These are phyloP conservation scores for Chirona hameri DNA, from an alignment of 2,888 invertebrate species.

Conservation along the genomic window DNA sequence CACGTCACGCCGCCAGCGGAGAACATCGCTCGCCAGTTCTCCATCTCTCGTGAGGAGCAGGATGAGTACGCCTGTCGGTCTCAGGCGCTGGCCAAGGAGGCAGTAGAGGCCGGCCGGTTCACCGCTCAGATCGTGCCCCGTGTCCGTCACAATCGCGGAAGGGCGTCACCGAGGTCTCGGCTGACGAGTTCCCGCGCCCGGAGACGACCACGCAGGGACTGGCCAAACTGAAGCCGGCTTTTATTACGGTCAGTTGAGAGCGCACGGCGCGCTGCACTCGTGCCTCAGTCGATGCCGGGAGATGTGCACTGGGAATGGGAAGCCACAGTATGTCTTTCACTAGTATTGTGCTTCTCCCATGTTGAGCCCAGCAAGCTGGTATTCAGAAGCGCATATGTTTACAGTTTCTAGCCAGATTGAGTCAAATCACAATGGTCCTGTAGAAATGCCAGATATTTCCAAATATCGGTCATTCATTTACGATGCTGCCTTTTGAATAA, in stretches of 20 bases:
- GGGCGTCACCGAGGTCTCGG: conserved; percentile 39
- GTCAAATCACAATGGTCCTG: too few species aligned
- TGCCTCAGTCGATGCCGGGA: too few species aligned
- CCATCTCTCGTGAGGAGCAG: conserved; percentile 63
- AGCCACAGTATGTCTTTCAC: too few species aligned
- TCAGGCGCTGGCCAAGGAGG: conserved; percentile 61
- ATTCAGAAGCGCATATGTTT: too few species aligned
- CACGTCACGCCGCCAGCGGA: conserved; percentile 57
- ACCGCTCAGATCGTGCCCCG: conserved; percentile 65
- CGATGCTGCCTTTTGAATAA: too few species aligned
- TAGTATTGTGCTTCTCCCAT: too few species aligned
- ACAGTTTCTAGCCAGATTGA: too few species aligned
- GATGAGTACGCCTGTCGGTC: conserved; percentile 65
- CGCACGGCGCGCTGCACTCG: too few species aligned
- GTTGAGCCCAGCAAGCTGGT: too few species aligned
- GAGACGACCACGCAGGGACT: conserved; percentile 60
- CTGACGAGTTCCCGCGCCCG: conserved; percentile 67
- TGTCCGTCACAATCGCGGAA: conserved; percentile 50
- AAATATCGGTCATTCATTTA: too few species aligned
- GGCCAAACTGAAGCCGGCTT: conserved; percentile 61
- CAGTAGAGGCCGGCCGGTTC: conserved; percentile 62
- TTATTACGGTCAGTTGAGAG: conserved; percentile 53
- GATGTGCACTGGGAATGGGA: too few species aligned
- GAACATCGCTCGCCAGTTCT: conserved; percentile 65
- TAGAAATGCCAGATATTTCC: too few species aligned